phyloP scores from a whole-genome alignment of 2,113 vertebrate genomes.

The Cercocebus atys region DNA sequence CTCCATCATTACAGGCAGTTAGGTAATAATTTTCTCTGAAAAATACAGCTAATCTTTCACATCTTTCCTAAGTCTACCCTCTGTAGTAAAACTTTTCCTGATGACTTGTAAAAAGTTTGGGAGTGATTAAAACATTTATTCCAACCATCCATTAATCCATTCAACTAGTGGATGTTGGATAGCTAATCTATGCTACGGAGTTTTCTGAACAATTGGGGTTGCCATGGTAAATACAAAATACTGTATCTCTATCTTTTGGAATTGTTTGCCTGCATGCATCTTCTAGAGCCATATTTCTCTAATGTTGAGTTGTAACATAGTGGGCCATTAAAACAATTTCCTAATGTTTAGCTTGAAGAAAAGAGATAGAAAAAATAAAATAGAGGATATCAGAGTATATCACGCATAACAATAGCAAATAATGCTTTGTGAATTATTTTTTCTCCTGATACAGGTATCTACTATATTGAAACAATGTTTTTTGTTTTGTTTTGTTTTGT shows the following conservation, averaged over 20 bases:
- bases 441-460: neutral
- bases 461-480: neutral
- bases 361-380: neutral
- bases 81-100: neutral
- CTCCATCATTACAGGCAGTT: neutral
- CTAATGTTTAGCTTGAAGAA: neutral
- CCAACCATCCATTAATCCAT: neutral
- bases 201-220: neutral
- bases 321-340: neutral
- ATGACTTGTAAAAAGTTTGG: neutral
- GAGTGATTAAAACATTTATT: neutral
- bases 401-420: neutral
- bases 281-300: neutral
- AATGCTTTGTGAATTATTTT: neutral
- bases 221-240: neutral
- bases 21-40: neutral
- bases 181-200: neutral
- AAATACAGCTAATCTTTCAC: neutral
- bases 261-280: neutral
- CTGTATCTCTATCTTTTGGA: neutral
- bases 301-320: neutral
- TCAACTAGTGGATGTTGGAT: neutral
- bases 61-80: neutral
- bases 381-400: neutral
- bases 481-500: neutral